These are phyloP conservation scores for Thermophis baileyi DNA, from an alignment of 2,113 vertebrate genomes.

Conservation along the genomic window DNA sequence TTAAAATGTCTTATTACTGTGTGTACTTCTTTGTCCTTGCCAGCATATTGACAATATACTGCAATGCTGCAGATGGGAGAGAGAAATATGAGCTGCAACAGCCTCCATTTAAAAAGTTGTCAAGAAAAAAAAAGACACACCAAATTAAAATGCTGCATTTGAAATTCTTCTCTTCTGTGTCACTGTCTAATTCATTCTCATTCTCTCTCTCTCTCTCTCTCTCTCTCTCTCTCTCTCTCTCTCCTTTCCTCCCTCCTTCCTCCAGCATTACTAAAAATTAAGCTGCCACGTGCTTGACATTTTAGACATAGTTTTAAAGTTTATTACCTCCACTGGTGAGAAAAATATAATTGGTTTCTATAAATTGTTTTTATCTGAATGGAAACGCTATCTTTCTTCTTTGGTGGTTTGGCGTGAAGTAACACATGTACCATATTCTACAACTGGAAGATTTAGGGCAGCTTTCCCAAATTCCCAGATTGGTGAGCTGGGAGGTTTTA, in stretches of 20 bases:
- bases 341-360: not conserved
- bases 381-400: not conserved
- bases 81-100: slow-evolving; percentile 7
- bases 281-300: not conserved
- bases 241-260: not conserved
- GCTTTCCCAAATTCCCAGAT: not conserved
- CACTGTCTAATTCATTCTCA: not conserved
- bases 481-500: not conserved
- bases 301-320: slow-evolving; percentile 22
- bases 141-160: not conserved
- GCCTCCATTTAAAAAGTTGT: slow-evolving; percentile 39
- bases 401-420: not conserved
- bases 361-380: not conserved
- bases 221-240: not conserved
- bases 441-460: not conserved
- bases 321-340: not conserved
- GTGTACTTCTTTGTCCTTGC: slow-evolving; percentile 8
- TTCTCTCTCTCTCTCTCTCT: not conserved
- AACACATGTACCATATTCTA: not conserved
- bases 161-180: slow-evolving; percentile 4
- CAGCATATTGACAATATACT: not conserved
- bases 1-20: slow-evolving; percentile 30
- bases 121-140: not conserved
- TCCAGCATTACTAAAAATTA: not conserved
- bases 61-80: not conserved